phyloP scores from a whole-genome alignment of 2,797 vertebrate genomes.

The Okamejei kenojei region DNA sequence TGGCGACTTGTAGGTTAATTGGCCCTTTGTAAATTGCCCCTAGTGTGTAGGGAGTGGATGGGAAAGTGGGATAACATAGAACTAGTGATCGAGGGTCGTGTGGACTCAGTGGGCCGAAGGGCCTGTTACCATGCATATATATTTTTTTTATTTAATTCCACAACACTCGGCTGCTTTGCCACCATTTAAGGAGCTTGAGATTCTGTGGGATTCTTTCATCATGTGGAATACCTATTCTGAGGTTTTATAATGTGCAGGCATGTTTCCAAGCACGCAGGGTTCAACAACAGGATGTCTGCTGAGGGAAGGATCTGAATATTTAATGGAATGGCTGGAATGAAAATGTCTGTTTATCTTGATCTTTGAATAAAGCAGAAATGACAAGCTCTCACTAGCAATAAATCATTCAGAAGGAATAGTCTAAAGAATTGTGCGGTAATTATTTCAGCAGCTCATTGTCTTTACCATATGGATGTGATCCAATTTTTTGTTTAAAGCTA shows the following conservation, averaged over 20 bases:
- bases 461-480: background rate
- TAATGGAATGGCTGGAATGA: background rate
- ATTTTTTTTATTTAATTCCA: too few species aligned
- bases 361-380: background rate
- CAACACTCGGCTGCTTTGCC: background rate
- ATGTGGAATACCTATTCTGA: background rate
- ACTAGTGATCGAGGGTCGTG: too few species aligned
- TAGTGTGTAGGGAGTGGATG: too few species aligned
- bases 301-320: background rate
- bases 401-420: background rate
- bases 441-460: background rate
- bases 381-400: background rate
- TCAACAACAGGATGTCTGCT: background rate
- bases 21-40: too few species aligned
- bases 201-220: background rate
- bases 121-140: too few species aligned
- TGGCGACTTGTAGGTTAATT: too few species aligned
- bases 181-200: background rate
- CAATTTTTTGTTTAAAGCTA: background rate
- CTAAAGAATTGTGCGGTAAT: background rate
- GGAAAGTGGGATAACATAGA: too few species aligned
- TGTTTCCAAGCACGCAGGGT: background rate
- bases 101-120: too few species aligned
- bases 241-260: background rate
- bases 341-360: background rate